Evolutionary conservation across 2,888 invertebrate species (phyloP).

Genomic region (Pimpla rufipes): DNA sequence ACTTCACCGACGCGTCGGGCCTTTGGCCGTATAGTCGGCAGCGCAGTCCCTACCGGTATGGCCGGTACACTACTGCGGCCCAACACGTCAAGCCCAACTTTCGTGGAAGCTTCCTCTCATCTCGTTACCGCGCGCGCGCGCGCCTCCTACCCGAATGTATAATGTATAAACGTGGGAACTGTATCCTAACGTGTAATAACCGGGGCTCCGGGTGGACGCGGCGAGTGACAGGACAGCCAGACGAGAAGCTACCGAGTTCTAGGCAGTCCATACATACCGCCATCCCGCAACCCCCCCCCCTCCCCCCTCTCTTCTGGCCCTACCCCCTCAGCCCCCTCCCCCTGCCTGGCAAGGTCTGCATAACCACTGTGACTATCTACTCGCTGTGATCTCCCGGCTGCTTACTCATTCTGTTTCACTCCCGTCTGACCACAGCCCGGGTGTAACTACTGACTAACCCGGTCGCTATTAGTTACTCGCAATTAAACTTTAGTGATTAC

Average conservation of each 20-base stretch:
- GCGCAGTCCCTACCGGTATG: background rate
- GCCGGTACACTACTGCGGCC: constrained; percentile 3
- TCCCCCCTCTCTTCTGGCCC: background rate
- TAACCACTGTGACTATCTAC: constrained; percentile 17
- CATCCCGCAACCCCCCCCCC: background rate
- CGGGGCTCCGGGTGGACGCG: constrained; percentile 39
- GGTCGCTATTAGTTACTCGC: constrained; percentile 29
- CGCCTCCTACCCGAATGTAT: constrained; percentile 45
- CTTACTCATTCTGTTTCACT: constrained; percentile 49
- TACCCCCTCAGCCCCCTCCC: background rate
- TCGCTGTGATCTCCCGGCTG: constrained; percentile 24
- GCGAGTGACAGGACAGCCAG: constrained; percentile 34
- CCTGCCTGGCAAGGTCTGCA: background rate
- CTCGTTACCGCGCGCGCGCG: constrained; percentile 43
- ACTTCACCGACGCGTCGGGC: constrained; percentile 4
- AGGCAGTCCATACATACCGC: background rate
- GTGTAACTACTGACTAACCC: constrained; percentile 23
- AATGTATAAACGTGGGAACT: constrained; percentile 51
- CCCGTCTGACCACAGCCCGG: constrained; percentile 20
- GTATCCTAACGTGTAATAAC: constrained; percentile 52
- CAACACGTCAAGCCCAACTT: constrained; percentile 52
- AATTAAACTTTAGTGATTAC: constrained; percentile 20
- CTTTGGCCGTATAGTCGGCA: background rate
- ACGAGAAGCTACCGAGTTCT: constrained; percentile 3
- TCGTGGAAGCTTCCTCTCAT: constrained; percentile 54